Percentiles rank a stretch among this genome's conserved stretches.
Evolutionary conservation across 2,797 vertebrate species (phyloP).

Genomic region (Oreonectes daqikongensis): DNA sequence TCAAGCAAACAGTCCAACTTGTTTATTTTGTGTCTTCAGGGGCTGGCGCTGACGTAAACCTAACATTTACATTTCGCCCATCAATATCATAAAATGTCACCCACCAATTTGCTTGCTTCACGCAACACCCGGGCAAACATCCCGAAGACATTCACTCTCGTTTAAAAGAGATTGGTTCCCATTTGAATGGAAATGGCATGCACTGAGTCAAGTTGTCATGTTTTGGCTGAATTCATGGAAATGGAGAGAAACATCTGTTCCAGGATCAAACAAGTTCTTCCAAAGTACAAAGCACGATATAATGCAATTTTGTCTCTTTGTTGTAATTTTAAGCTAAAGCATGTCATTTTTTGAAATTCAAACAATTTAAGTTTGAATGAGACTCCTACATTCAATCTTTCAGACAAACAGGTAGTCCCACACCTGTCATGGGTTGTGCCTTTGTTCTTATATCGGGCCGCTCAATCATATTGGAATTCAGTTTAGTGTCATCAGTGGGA

Average conservation of each 20-base stretch:
- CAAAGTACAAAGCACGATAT: constrained; percentile 12
- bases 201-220: constrained; percentile 60
- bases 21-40: constrained; percentile 39
- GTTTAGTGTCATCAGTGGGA: constrained; percentile 10
- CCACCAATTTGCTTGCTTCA: constrained; percentile 58
- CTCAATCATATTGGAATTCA: constrained; percentile 2
- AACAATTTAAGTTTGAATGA: constrained; percentile 12
- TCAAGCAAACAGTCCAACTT: constrained; percentile 31
- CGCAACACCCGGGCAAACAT: constrained; percentile 64
- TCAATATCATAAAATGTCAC: constrained; percentile 58
- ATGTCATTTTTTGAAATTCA: constrained; percentile 14
- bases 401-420: not conserved
- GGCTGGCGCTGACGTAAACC: constrained; percentile 37
- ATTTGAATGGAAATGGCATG: constrained; percentile 61
- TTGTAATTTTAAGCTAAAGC: constrained; percentile 26
- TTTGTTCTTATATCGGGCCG: not conserved
- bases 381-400: not conserved
- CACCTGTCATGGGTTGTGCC: not conserved
- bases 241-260: constrained; percentile 53
- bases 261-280: constrained; percentile 22
- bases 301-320: constrained; percentile 22
- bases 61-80: constrained; percentile 51
- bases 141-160: constrained; percentile 55
- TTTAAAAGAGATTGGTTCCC: constrained; percentile 64
- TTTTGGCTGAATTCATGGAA: constrained; percentile 58